Base-by-base conservation (phyloP, 2,797 vertebrate genomes). In the Anabacerthia variegaticeps region DNA sequence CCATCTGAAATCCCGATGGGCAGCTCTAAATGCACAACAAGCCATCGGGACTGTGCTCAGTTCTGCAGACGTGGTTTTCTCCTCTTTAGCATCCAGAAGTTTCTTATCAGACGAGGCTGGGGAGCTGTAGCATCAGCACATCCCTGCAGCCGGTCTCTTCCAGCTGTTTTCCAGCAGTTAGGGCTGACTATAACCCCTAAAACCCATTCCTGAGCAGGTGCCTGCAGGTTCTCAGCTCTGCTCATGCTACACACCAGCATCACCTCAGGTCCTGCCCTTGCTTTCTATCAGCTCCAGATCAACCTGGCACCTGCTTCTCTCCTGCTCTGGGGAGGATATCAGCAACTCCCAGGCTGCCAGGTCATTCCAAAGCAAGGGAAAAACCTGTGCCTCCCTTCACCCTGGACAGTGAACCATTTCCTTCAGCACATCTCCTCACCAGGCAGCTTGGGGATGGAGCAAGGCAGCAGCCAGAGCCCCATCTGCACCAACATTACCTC, bases 51-150 rank as follows among this genome's bases (percentile, higher is more conserved):
- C 46, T 9, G 34, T 2, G 59, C 36, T 58, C 7, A 0, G 43
- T 21, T 73, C 26, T 14, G 3, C 10, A 24, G 19, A 5, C 0
- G 0, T 1, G 6, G 3, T 58, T 37, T 28, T 21, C 10, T 19
- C 6, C 41, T 24, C 26, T 30, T 8, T 1, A 44, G 24, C 8
- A 7, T 15, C 27, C 10, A 15, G 1, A 22, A 4, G 24, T 12
- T 23, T 15, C 17, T 1, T 9, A 9, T 6, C 36, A 28, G 77
- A 19, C 3, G 4, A 21, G 10, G 39, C 2, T 73, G 19, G 3
- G 17, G 48, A 74, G 55, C 56, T 55, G 63, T 1, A 37, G 43
- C 74, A 76, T 5, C 51, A 17, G 26, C 54, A 7, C 44, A 28
- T 14, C 43, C 36, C 69, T 9, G 14, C 39, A 41, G 13, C 16